Evolutionary conservation across 1,140 invertebrate species (phyloP).

Genomic region (Chrysoperla carnea): DNA sequence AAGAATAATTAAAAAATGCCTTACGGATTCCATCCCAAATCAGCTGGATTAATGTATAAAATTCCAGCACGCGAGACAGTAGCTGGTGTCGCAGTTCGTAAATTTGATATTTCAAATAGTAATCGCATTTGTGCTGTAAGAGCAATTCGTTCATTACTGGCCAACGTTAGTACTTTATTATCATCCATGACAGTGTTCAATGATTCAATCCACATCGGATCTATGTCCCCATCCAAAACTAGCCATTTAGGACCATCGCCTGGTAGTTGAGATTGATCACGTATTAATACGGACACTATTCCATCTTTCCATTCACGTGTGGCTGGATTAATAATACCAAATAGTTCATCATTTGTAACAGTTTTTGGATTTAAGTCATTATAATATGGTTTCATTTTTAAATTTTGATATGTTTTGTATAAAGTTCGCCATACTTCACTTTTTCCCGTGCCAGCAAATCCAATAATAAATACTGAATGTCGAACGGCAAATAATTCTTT

Average conservation of each 20-base stretch:
- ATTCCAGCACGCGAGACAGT: constrained; percentile 89
- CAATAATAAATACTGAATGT: constrained; percentile 88
- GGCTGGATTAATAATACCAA: constrained; percentile 86
- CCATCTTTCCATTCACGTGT: constrained; percentile 96
- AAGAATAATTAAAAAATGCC: constrained; percentile 21
- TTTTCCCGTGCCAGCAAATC: constrained; percentile 86
- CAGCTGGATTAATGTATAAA: constrained; percentile 78
- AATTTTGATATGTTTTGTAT: constrained; percentile 56
- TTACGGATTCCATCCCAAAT: constrained; percentile 94
- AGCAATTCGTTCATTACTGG: constrained; percentile 88
- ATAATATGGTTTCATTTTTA: constrained; percentile 64
- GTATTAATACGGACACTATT: constrained; percentile 80
- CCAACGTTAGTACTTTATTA: constrained; percentile 76
- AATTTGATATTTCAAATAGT: constrained; percentile 85
- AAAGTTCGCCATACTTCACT: constrained; percentile 85
- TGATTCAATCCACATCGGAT: constrained; percentile 96
- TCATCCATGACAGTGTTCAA: constrained; percentile 79
- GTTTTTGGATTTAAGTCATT: constrained; percentile 90
- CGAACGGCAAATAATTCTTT: constrained; percentile 83
- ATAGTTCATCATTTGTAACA: constrained; percentile 89
- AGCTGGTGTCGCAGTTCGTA: constrained; percentile 85
- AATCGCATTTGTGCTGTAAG: constrained; percentile 79
- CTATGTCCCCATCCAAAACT: constrained; percentile 85
- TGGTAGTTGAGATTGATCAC: constrained; percentile 77
- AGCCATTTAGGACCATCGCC: constrained; percentile 89